Conservation (phyloP, 1,140 invertebrate species). For the Drosophila subobscura region DNA sequence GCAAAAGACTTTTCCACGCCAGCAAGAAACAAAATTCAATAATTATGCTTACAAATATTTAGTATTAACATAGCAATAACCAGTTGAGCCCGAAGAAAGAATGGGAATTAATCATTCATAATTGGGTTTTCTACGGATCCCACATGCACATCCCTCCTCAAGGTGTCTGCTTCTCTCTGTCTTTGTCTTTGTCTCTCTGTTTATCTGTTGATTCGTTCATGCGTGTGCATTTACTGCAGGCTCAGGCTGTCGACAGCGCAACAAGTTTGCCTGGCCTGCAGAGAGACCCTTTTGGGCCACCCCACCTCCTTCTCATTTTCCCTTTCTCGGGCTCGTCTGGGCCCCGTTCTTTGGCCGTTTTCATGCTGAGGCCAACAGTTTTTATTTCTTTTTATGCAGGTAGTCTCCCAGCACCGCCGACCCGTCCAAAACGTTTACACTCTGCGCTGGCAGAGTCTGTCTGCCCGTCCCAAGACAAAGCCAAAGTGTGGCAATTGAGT, state of each 20-base stretch:
- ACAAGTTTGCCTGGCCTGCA: conserved; percentile 39
- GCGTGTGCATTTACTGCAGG: conserved; percentile 18
- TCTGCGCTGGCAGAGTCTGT: no score
- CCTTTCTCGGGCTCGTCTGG: conserved; percentile 4
- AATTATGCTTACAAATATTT: conserved; percentile 23
- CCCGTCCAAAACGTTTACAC: conserved; percentile 6
- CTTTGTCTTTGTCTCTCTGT: conserved; percentile 19
- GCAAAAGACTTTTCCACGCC: conserved; percentile 41
- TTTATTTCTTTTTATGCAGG: conserved; percentile 46
- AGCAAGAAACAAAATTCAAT: conserved; percentile 20
- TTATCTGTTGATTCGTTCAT: conserved; percentile 33
- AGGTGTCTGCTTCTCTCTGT: no score
- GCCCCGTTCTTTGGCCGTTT: conserved; percentile 21
- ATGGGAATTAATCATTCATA: conserved; percentile 56
- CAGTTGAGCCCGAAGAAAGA: conserved; percentile 36
- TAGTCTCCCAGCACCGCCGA: conserved; percentile 27
- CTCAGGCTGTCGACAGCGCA: conserved; percentile 19
- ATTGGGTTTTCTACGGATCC: conserved; percentile 37
- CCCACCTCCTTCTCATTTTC: conserved; percentile 24
- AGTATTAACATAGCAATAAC: conserved; percentile 40
- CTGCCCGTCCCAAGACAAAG: conserved; percentile 30
- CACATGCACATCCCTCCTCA: neutral
- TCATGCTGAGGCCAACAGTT: conserved; percentile 11
- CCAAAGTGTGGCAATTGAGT: conserved; percentile 62
- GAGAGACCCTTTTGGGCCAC: no score